Evolutionary conservation across 2,888 invertebrate genomes (phyloP).

Genomic region (Criorhina ranunculi): DNA sequence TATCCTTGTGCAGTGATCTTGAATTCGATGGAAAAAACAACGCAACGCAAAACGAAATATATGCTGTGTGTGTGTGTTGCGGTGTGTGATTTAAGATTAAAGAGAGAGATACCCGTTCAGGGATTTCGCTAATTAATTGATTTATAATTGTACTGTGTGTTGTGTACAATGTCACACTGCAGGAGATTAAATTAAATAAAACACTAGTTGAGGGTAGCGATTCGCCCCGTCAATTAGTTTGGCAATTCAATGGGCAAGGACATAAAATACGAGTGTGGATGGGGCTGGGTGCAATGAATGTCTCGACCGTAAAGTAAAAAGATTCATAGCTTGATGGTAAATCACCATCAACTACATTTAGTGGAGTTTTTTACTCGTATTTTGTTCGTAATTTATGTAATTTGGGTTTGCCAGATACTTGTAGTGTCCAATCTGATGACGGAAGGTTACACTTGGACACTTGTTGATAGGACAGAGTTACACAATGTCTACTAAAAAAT

Average conservation of each 20-base stretch:
- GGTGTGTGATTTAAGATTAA: conserved; percentile 19
- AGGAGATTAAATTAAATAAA: conserved; percentile 16
- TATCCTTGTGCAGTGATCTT: conserved; percentile 73
- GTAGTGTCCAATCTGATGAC: too few species aligned
- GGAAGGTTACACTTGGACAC: neutral
- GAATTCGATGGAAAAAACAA: conserved; percentile 28
- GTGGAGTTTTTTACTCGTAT: conserved; percentile 6
- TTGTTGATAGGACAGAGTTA: neutral
- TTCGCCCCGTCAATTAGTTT: neutral
- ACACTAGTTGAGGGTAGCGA: neutral
- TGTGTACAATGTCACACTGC: conserved; percentile 34
- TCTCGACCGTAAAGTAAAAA: conserved; percentile 1
- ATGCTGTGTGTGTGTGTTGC: neutral
- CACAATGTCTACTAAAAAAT: neutral
- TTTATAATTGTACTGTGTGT: conserved; percentile 49
- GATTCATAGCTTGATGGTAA: conserved; percentile 27
- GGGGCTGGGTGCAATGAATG: conserved; percentile 3
- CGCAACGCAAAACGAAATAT: neutral
- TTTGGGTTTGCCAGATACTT: neutral
- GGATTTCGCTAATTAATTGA: conserved; percentile 66
- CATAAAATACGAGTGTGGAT: conserved; percentile 29
- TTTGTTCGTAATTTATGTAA: conserved; percentile 18
- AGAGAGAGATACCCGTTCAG: conserved; percentile 50
- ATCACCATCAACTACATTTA: conserved; percentile 27
- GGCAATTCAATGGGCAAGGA: conserved; percentile 25